Evolutionary conservation across 1,140 invertebrate genomes (phyloP).

Genomic region (Eupeodes corollae): DNA sequence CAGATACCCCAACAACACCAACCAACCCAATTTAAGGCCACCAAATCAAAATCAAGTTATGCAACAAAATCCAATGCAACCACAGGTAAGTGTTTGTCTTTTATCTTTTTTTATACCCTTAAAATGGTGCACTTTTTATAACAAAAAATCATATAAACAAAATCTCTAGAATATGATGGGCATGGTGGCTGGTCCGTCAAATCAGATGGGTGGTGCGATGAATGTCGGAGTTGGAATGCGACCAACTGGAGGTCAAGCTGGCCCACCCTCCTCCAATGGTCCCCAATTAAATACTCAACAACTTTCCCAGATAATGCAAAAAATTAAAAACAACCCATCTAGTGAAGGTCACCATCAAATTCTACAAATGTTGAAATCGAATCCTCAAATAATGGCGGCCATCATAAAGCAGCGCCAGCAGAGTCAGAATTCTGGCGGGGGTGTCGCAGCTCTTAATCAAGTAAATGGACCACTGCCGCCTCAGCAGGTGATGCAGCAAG

Average conservation of each 20-base stretch:
- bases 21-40: conserved; percentile 37
- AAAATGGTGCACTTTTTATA: conserved; percentile 1
- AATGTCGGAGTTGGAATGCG: conserved; percentile 39
- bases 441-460: conserved; percentile 26
- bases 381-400: conserved; percentile 92
- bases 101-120: neutral
- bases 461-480: conserved; percentile 27
- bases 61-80: conserved; percentile 36
- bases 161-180: conserved; percentile 16
- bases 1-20: conserved; percentile 40
- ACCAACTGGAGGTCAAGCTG: conserved; percentile 36
- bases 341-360: conserved; percentile 90
- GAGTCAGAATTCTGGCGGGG: conserved; percentile 29
- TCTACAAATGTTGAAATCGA: conserved; percentile 82
- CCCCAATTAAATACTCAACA: conserved; percentile 58
- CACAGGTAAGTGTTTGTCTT: conserved; percentile 12
- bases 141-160: neutral
- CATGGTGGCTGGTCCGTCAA: conserved; percentile 21
- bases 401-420: conserved; percentile 84
- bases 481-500: conserved; percentile 15
- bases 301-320: conserved; percentile 79
- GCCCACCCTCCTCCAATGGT: conserved; percentile 22
- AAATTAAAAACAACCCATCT: conserved; percentile 68
- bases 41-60: conserved; percentile 41
- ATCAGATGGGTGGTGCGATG: conserved; percentile 24